Conservation (phyloP, 2,888 invertebrate genomes). For the Mesorhabditis spiculigera region DNA sequence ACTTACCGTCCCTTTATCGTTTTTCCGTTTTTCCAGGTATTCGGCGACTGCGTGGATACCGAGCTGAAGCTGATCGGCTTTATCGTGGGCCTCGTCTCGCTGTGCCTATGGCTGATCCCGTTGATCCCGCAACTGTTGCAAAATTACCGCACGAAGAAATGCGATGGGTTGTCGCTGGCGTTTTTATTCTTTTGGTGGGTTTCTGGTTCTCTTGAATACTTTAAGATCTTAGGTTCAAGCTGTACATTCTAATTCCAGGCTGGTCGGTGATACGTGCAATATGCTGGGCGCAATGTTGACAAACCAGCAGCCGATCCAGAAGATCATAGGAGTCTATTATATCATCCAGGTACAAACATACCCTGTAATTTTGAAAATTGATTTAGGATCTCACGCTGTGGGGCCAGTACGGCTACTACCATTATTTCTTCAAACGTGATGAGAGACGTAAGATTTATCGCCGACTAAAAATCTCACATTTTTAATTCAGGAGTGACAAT, state of each 20-base stretch:
- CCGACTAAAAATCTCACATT: slow-evolving; percentile 4
- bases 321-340: slow-evolving; percentile 57
- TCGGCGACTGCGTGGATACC: slow-evolving; percentile 46
- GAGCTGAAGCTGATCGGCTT: slow-evolving; percentile 64
- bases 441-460: background rate
- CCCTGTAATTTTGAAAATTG: slow-evolving; percentile 2
- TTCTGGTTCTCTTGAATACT: too few species aligned
- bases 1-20: background rate
- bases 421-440: slow-evolving; percentile 28
- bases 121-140: slow-evolving; percentile 57
- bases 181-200: slow-evolving; percentile 62
- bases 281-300: slow-evolving; percentile 60
- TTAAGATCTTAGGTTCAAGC: too few species aligned
- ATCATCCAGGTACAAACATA: slow-evolving; percentile 32
- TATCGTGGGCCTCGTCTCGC: slow-evolving; percentile 61
- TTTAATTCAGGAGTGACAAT: slow-evolving; percentile 31
- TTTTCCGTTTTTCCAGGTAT: slow-evolving; percentile 25
- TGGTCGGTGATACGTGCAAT: slow-evolving; percentile 60
- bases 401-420: slow-evolving; percentile 53
- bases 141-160: slow-evolving; percentile 55
- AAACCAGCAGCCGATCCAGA: slow-evolving; percentile 56
- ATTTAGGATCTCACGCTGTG: slow-evolving; percentile 49
- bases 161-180: slow-evolving; percentile 60
- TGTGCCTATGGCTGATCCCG: slow-evolving; percentile 50
- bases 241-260: too few species aligned